These are phyloP conservation scores for Hippopotamyrus pictus DNA, from an alignment of 2,797 vertebrate species.

Conservation along the genomic window DNA sequence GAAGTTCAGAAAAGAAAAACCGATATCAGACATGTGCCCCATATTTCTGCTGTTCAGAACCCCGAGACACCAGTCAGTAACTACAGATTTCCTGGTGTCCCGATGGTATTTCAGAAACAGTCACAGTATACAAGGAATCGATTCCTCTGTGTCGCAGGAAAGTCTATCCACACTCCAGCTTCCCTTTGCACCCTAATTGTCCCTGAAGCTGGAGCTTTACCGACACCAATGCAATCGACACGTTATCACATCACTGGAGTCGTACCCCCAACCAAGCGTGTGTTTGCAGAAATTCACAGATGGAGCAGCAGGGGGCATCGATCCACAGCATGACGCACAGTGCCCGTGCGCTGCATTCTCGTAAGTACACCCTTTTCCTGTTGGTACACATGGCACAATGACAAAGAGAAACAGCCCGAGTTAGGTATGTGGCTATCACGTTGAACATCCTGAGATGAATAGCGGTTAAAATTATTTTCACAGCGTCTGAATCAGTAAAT, in stretches of 20 bases:
- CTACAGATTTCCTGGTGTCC: conserved; percentile 6
- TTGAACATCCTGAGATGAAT: background rate
- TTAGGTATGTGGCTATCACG: background rate
- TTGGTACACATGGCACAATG: background rate
- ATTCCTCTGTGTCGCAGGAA: background rate
- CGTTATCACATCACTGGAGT: background rate
- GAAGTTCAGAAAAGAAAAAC: conserved; percentile 5
- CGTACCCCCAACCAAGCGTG: background rate
- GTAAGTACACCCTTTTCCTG: background rate
- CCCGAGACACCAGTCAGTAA: background rate
- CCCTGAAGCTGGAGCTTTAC: background rate
- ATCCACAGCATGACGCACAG: background rate
- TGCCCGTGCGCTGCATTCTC: background rate
- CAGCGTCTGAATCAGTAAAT: background rate
- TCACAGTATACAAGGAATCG: background rate
- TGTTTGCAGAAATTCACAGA: background rate
- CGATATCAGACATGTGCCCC: background rate
- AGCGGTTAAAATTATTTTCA: background rate
- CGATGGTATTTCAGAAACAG: background rate
- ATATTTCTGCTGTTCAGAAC: background rate
- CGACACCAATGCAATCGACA: background rate
- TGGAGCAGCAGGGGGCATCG: background rate
- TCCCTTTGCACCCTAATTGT: background rate
- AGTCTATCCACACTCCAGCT: background rate
- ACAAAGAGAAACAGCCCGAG: background rate